Evolutionary conservation across 2,888 invertebrate genomes (phyloP).

Genomic region (Nycteola revayana): DNA sequence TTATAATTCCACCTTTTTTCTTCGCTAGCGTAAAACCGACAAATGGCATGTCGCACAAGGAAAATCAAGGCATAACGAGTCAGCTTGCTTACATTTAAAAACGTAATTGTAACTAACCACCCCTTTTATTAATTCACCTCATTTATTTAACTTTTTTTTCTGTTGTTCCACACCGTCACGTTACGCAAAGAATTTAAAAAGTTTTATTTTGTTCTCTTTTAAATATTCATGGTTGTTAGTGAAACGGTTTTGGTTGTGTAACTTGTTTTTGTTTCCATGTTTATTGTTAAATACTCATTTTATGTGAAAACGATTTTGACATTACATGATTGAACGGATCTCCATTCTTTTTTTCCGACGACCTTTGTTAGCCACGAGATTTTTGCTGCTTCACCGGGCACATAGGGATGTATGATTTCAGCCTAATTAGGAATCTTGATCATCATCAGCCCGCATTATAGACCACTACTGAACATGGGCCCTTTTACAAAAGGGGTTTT

Average conservation of each 20-base stretch:
- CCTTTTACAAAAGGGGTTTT: no score
- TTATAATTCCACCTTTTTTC: constrained; percentile 36
- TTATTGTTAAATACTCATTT: no score
- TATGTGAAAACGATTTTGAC: no score
- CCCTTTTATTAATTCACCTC: constrained; percentile 79
- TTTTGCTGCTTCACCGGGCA: no score
- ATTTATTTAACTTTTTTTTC: constrained; percentile 51
- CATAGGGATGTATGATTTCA: no score
- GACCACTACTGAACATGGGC: no score
- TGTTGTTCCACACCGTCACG: constrained; percentile 58
- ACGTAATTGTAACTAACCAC: constrained; percentile 81
- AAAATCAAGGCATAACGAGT: constrained; percentile 74
- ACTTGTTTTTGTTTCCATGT: no score
- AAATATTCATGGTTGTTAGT: constrained; percentile 65
- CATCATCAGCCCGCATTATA: no score
- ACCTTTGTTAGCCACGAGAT: no score
- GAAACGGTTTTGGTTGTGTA: constrained; percentile 21
- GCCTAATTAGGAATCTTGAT: no score
- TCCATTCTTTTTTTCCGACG: no score
- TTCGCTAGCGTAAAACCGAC: constrained; percentile 39
- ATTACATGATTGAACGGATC: no score
- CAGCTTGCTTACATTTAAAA: constrained; percentile 79
- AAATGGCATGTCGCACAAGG: constrained; percentile 77
- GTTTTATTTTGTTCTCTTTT: constrained; percentile 39
- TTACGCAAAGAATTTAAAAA: constrained; percentile 55